Evolutionary conservation across 2,797 vertebrate genomes (phyloP), one percentile per base, ranked within the genome.

Genomic region (Lycodopsis pacificus): DNA sequence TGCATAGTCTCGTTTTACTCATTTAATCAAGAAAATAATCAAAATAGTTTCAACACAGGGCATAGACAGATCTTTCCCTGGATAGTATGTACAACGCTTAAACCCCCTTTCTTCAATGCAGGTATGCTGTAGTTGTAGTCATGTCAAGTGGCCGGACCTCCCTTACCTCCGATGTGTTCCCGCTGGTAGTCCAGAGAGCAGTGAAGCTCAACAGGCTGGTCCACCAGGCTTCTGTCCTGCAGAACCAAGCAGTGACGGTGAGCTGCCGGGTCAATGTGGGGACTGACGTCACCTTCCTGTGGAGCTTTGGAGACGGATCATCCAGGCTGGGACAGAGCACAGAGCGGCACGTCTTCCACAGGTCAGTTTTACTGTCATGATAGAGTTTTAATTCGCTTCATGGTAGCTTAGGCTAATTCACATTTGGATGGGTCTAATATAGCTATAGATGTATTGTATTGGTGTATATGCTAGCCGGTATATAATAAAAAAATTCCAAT

Each of bases 261-360:
- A 92, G 90, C 57, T 97, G 95, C 74, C 89, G 95, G 49, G 92
- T 96, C 80, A 96, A 84, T 13, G 83, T 79, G 1, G 96, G 96
- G 51, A 96, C 94, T 0, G 77, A 96, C 8, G 77, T 95, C 14
- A 79, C 81, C 14, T 97, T 95, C 78, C 62, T 85, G 12, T 97
- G 97, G 96, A 90, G 74, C 77, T 97, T 97, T 62, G 96, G 96
- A 73, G 96, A 97, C 0, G 96, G 94, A 5, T 75, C 92, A 0
- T 38, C 65, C 8, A 84, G 76, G 67, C 22, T 7, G 4, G 96
- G 96, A 51, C 79, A 66, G 32, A 90, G 88, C 73, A 85, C 79
- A 0, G 83, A 92, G 22, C 81, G 81, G 12, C 96, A 97, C 2
- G 12, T 91, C 38, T 97, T 94, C 79, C 70, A 88, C 44, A 94